Evolutionary conservation across 2,888 invertebrate genomes (phyloP), one percentile per base, ranked within the genome.

Genomic region (Melieria crassipennis): DNA sequence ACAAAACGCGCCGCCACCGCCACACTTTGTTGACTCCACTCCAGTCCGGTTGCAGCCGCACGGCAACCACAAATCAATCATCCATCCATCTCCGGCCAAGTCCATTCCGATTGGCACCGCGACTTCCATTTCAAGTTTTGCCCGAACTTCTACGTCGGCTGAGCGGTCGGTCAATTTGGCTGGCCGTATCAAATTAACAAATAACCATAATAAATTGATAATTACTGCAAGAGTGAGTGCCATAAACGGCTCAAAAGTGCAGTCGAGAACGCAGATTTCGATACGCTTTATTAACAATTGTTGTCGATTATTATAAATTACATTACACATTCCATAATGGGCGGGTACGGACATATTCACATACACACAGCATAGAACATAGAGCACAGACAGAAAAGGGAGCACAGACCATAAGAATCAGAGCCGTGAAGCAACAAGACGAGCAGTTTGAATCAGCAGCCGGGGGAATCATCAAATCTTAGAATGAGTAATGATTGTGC

Each of bases 1-100:
- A 50, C 50, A 50, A 57, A 11, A 57, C 9, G 16, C 7, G 16
- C 57, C 57, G 16, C 30, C 56, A 16, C 10, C 56, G 9, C 7
- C n/a, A 11, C 45, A 60, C 58, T 30, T 30, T 30, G 30, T 30
- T 30, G 30, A 2, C 30, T 30, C 30, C 3, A 30, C 30, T 1
- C 30, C n/a, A n/a, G n/a, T 30, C 30, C 30, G 30, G 30, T 30
- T 30, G 30, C 30, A 30, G 30, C 30, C 30, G 6, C 64, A 64
- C 42, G 56, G 52, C 62, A 64, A 64, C 58, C 69, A 58, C 69
- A 58, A 70, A 70, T 70, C 57, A 70, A 70, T 70, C 69, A 70
- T 56, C 52, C 50, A 13, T 30, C 30, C 30, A 30, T 30, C 30
- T 30, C 30, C 30, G 30, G 30, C 30, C 30, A 30, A 30, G 30